Conservation (phyloP, 2,113 vertebrate genomes). For the Gavia stellata region DNA sequence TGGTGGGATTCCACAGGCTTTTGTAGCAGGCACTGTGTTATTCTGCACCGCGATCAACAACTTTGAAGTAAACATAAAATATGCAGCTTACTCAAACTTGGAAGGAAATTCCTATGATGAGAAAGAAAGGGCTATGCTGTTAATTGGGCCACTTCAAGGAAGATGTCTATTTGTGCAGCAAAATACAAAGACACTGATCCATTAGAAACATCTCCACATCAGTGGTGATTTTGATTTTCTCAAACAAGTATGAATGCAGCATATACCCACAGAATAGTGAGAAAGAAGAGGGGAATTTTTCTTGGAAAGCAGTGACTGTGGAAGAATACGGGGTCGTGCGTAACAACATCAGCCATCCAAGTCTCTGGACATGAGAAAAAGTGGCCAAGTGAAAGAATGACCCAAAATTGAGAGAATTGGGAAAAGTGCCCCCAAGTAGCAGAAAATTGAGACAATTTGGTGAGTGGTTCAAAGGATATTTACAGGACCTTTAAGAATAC, state of each 20-base stretch:
- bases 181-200: background rate
- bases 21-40: background rate
- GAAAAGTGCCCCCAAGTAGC: background rate
- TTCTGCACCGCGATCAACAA: background rate
- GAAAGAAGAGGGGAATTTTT: background rate
- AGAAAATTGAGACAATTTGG: background rate
- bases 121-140: background rate
- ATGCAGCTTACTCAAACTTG: background rate
- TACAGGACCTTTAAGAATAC: background rate
- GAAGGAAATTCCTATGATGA: background rate
- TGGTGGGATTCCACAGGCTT: background rate
- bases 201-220: background rate
- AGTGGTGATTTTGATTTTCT: background rate
- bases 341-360: background rate
- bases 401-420: background rate
- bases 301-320: background rate
- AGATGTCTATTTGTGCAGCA: background rate
- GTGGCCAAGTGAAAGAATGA: background rate
- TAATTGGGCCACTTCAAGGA: background rate
- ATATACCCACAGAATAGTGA: background rate
- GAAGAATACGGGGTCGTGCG: fast-evolving
- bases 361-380: background rate
- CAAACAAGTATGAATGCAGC: background rate
- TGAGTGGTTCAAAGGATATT: background rate
- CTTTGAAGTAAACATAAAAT: background rate